Percentiles rank a stretch among this genome's conserved stretches.
These are phyloP conservation scores for Drosophila koepferae DNA, from an alignment of 2,888 invertebrate genomes.

Conservation along the genomic window DNA sequence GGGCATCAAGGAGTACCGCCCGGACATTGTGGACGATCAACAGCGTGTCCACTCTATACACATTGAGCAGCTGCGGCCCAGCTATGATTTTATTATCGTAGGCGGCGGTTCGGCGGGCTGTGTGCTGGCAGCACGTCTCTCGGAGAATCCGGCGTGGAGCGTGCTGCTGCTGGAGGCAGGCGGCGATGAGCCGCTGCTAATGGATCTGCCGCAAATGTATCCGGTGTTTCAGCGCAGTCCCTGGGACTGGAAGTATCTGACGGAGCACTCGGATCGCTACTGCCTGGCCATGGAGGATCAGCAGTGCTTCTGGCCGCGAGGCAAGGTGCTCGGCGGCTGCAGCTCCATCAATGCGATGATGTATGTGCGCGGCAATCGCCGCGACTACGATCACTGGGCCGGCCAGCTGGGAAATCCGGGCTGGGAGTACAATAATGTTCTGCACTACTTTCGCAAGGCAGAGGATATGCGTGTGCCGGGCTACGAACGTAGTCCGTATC, in stretches of 20 bases:
- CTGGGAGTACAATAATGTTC: constrained; percentile 91
- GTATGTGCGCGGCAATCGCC: constrained; percentile 93
- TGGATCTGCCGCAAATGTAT: constrained; percentile 90
- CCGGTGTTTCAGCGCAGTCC: constrained; percentile 90
- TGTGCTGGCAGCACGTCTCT: constrained; percentile 91
- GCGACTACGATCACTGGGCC: constrained; percentile 95
- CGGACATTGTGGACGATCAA: constrained; percentile 90
- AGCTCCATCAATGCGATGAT: constrained; percentile 96
- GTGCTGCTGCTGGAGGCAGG: constrained; percentile 93
- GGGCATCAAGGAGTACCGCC: constrained; percentile 88
- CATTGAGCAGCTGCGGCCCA: constrained; percentile 86
- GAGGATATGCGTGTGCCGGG: constrained; percentile 91
- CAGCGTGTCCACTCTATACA: constrained; percentile 87
- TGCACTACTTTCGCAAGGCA: constrained; percentile 92
- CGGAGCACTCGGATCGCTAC: constrained; percentile 89
- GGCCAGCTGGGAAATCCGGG: constrained; percentile 88
- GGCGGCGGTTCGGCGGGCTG: constrained; percentile 94
- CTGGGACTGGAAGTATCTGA: constrained; percentile 93
- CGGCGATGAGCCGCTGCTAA: constrained; percentile 89
- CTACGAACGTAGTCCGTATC: constrained; percentile 86
- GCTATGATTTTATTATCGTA: constrained; percentile 92
- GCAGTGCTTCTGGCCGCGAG: constrained; percentile 91
- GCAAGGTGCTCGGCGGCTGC: constrained; percentile 92
- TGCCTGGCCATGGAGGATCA: constrained; percentile 89
- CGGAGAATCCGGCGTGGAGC: constrained; percentile 90